Conservation (phyloP, 2,797 vertebrate species). For the Myotis findleyi region DNA sequence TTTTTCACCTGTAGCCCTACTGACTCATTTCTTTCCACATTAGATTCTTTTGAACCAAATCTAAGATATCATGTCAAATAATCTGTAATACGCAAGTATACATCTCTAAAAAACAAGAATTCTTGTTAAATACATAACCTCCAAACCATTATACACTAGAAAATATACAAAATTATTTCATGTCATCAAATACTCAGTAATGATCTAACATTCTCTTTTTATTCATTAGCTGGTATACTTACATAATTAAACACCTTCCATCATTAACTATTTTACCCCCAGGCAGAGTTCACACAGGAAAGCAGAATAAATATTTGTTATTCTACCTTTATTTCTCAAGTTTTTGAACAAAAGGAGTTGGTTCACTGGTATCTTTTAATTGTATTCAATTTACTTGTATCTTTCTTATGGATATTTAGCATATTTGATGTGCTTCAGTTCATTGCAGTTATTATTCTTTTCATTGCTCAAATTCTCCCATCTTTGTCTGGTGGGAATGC, state of each 20-base stretch:
- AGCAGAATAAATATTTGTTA: not conserved
- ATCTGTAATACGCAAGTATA: not conserved
- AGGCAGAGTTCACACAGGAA: not conserved
- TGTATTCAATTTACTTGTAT: not conserved
- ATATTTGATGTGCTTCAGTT: not conserved
- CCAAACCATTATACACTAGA: not conserved
- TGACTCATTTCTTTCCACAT: not conserved
- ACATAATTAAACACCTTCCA: not conserved
- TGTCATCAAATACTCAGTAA: not conserved
- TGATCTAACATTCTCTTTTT: not conserved
- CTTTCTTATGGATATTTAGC: not conserved
- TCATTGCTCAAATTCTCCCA: not conserved
- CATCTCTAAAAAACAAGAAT: not conserved
- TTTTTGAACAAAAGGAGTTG: not conserved
- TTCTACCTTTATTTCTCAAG: not conserved
- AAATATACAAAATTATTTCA: slow-evolving; percentile 1
- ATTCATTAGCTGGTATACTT: not conserved
- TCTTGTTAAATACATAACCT: not conserved
- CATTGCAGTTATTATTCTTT: not conserved
- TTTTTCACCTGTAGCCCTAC: not conserved
- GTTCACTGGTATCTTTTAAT: not conserved
- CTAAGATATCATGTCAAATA: not conserved
- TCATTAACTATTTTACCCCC: not conserved
- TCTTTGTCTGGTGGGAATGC: not conserved
- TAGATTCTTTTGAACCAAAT: slow-evolving; percentile 18